Conservation (phyloP, 2,113 vertebrate species). For the Chroicocephalus ridibundus region DNA sequence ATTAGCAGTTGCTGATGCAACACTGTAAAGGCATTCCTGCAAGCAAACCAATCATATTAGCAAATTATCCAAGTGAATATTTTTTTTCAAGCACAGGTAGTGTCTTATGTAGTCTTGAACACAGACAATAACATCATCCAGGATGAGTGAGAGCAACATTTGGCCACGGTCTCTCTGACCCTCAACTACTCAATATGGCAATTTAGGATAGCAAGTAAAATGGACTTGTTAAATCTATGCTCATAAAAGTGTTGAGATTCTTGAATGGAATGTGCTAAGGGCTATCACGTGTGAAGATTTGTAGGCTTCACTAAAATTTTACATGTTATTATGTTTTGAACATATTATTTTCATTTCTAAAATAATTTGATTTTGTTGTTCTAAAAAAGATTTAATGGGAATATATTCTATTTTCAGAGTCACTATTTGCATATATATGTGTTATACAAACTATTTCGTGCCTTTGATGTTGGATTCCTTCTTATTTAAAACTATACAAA, state of each 20-base stretch:
- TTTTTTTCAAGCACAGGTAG: neutral
- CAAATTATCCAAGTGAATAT: neutral
- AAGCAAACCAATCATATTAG: neutral
- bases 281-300: neutral
- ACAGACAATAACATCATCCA: neutral
- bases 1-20: neutral
- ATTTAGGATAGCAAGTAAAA: neutral
- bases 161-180: neutral
- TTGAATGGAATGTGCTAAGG: neutral
- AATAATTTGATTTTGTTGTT: neutral
- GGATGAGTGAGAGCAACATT: neutral
- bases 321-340: neutral
- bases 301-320: neutral
- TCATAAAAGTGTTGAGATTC: neutral
- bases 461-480: conserved; percentile 7
- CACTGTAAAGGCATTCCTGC: neutral
- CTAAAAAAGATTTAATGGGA: neutral
- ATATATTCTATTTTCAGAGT: neutral
- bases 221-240: neutral
- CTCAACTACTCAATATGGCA: neutral
- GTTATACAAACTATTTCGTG: neutral
- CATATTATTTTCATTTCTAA: neutral
- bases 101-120: neutral
- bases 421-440: neutral
- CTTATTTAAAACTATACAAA: neutral